Percentiles rank a stretch among this genome's conserved stretches.
These are phyloP conservation scores for Scylla paramamosain DNA, from an alignment of 1,140 invertebrate genomes.

Conservation along the genomic window DNA sequence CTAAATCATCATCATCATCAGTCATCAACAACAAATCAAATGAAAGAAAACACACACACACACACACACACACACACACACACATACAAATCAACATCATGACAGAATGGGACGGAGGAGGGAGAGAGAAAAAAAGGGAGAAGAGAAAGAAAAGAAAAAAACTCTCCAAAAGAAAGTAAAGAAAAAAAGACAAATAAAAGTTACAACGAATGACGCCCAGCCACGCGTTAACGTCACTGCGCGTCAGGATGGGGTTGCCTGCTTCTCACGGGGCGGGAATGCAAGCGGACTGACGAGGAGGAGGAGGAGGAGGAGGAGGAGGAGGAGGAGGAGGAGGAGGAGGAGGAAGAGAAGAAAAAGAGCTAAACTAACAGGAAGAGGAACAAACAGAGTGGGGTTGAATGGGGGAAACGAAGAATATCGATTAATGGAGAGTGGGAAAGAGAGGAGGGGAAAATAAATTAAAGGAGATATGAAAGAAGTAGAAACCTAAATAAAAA, in stretches of 20 bases:
- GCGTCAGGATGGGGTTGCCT: background rate
- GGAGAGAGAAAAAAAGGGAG: background rate
- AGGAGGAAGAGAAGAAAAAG: background rate
- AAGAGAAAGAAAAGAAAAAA: background rate
- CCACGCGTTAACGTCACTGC: background rate
- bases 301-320: background rate
- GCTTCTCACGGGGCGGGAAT: background rate
- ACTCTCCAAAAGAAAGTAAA: background rate
- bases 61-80: too few relatives aligned
- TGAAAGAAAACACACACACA: too few relatives aligned
- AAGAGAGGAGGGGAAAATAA: background rate
- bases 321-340: background rate
- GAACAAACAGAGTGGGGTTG: background rate
- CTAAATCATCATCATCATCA: too few relatives aligned
- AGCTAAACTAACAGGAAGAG: background rate
- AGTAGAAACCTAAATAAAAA: background rate
- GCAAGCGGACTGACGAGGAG: background rate
- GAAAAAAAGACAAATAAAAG: background rate
- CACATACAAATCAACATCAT: too few relatives aligned
- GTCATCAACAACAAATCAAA: too few relatives aligned
- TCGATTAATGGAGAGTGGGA: background rate
- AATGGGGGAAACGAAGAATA: background rate
- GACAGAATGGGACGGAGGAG: background rate
- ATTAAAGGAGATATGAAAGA: background rate
- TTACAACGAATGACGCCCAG: background rate